Base-by-base conservation (phyloP, 2,797 vertebrate genomes). In the Oryzias sinensis region DNA sequence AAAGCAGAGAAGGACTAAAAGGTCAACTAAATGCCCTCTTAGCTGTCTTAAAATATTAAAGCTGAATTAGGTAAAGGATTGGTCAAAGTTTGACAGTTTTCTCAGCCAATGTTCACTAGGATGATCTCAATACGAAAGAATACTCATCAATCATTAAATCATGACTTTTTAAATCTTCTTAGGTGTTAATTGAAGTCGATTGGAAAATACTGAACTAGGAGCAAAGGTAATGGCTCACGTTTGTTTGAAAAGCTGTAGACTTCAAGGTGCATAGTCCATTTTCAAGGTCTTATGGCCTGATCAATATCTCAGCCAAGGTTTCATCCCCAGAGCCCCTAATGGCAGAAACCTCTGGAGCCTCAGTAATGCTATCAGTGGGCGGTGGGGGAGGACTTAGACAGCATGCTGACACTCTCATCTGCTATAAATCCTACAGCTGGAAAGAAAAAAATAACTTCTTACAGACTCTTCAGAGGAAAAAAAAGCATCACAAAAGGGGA, bases 261-360 rank as follows among this genome's bases (percentile, higher is more conserved):
- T 85, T 50, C 49, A 57, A 77, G 82, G 87, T 80, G 75, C 77
- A 87, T 9, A 89, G 92, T 96, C 91, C 84, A 92, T 92, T 95
- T 97, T 94, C 93, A 91, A 88, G 89, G 90, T 78, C 83, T 83
- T 87, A 77, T 89, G 91, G 87, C 86, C 90, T 90, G 94, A 96
- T 98, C 95, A 88, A 98, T 98, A 96, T 91, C 87, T 93, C 92
- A 93, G 94, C 92, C 94, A 90, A 89, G 91, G 92, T 96, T 98
- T 95, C 94, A 94, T 95, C 96, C 94, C 92, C 77, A 78, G 93
- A 94, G 94, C 90, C 93, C 79, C 89, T 95, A 96, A 97, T 96
- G 93, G 93, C 94, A 94, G 93, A 93, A 95, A 94, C 93, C 94
- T 91, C 91, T 93, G 92, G 93, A 95, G 94, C 93, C 90, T 85